Base-by-base conservation (phyloP, 2,113 vertebrate genomes). In the Corythaeola cristata region DNA sequence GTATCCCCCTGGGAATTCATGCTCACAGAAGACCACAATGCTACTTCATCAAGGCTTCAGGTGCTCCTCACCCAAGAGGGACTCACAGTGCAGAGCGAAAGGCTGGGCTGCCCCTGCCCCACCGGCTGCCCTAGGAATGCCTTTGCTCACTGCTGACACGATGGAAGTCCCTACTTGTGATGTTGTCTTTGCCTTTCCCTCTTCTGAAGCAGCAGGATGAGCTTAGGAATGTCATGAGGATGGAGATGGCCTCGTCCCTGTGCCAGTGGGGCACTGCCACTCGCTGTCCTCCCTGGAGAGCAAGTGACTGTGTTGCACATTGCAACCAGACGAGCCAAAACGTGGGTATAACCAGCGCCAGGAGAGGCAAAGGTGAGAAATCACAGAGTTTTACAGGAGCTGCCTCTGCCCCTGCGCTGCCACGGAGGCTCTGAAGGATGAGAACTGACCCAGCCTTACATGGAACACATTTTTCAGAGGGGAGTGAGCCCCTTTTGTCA, bases 281-380 rank as follows among this genome's bases (percentile, higher is more conserved):
- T 63, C 3, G 3, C 59, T 35, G 44, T 27, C 52, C 50, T 66
- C 16, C 39, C 32, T 0, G 4, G 16, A 33, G 10, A 23, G 14
- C 12, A 16, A 52, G 35, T 0, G 3, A 15, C 28, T 6, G 28
- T 1, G 1, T 24, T 10, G n/a, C 58, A 15, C 5, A 2, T 35
- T 21, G 50, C 69, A 32, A 22, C 19, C 2, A 1, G 15, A 6
- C 6, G 2, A 47, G 59, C 41, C 17, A 35, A 37, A 73, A 14
- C 2, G 3, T 12, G 55, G 17, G 30, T 33, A 6, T 15, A 23
- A 23, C 15, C 79, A n/a, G 62, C 3, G 3, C 32, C 22, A 27
- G 50, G 56, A 44, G 55, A 41, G 14, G 49, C 44, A 74, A 23
- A 68, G 66, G 30, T 22, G 32, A 27, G 71, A 39, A 56, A 89